Percentiles rank a stretch among this genome's conserved stretches.
These are phyloP conservation scores for Halocaridina rubra DNA, from an alignment of 2,888 invertebrate genomes.

Conservation along the genomic window DNA sequence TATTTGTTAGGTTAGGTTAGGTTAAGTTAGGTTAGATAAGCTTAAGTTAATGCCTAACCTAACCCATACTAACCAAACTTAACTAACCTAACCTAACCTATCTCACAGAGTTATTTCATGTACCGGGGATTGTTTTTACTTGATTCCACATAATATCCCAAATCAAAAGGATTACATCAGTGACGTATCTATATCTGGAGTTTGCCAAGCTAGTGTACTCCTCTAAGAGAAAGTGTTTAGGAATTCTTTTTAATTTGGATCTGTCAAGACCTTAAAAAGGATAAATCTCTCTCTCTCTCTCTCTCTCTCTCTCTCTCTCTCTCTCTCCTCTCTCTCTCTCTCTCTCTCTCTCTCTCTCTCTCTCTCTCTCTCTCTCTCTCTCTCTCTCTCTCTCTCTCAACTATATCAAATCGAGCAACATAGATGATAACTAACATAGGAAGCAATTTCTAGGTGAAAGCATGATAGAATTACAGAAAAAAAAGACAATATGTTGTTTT, in stretches of 20 bases:
- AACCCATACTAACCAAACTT: too few species aligned
- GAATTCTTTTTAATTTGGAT: too few species aligned
- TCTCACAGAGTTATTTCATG: too few species aligned
- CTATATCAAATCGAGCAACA: not conserved
- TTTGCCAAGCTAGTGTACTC: not conserved
- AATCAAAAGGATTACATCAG: too few species aligned
- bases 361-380: not conserved
- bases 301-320: too few species aligned
- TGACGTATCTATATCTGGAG: not conserved
- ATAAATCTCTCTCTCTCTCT: too few species aligned
- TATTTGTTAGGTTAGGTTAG: constrained; percentile 5
- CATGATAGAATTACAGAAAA: not conserved
- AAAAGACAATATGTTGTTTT: not conserved
- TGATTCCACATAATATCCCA: too few species aligned
- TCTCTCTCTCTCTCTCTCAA: not conserved
- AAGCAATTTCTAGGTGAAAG: not conserved
- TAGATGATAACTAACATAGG: not conserved
- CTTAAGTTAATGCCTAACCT: not conserved
- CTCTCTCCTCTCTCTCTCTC: too few species aligned
- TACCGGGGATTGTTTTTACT: too few species aligned
- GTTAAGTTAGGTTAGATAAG: constrained; percentile 4
- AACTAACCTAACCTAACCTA: too few species aligned
- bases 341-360: not conserved
- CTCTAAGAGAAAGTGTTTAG: too few species aligned
- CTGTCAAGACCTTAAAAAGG: too few species aligned